These are phyloP conservation scores for Cavia aperea DNA, from an alignment of 2,113 vertebrate species.

Conservation along the genomic window DNA sequence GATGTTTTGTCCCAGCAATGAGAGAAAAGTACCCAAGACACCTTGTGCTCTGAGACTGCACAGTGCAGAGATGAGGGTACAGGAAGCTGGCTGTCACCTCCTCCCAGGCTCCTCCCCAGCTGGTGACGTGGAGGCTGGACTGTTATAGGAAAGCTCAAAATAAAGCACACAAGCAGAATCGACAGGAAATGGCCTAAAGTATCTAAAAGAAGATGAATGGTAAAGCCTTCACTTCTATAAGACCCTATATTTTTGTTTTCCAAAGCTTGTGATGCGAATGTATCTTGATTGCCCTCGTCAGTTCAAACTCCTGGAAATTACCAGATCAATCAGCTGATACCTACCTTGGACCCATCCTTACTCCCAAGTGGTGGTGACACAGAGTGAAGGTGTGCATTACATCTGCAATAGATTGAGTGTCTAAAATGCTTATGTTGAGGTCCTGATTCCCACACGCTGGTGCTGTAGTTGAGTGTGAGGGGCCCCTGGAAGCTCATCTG, in stretches of 20 bases:
- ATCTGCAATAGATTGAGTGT: neutral
- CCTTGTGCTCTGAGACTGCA: slow-evolving; percentile 59
- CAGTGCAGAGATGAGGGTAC: slow-evolving; percentile 48
- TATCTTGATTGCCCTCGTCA: neutral
- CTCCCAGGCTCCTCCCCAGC: neutral
- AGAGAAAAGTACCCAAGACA: too few relatives aligned
- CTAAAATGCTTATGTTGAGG: neutral
- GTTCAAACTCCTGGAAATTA: neutral
- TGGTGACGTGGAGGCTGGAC: neutral
- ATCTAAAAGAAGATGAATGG: neutral
- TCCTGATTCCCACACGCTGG: neutral
- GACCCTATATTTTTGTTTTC: neutral
- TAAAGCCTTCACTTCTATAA: neutral
- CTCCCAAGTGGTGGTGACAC: neutral
- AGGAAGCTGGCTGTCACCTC: neutral
- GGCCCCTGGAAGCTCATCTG: too few relatives aligned
- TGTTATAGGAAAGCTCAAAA: neutral
- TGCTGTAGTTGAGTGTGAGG: neutral
- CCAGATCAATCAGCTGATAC: neutral
- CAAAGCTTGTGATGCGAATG: neutral
- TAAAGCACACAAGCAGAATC: neutral
- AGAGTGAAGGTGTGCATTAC: neutral
- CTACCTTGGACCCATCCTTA: neutral
- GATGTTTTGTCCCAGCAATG: too few relatives aligned
- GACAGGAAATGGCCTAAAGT: neutral